A percentile compares a stretch with the other conserved stretches of the same genome.
These are phyloP conservation scores for Plagiodera versicolora DNA, from an alignment of 2,888 invertebrate species.

Conservation along the genomic window DNA sequence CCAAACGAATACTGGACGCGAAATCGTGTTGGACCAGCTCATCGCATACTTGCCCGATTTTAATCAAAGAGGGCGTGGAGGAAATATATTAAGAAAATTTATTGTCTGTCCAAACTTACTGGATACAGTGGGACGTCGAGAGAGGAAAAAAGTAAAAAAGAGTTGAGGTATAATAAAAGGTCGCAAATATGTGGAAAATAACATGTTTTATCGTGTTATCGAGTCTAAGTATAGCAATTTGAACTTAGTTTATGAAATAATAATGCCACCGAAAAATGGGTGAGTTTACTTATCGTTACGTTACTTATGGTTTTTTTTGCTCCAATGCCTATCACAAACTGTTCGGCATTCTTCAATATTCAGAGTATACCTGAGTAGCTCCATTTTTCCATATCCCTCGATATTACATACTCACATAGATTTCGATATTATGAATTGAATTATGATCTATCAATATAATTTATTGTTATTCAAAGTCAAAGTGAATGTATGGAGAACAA, in stretches of 20 bases:
- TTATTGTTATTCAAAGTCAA: too few species aligned
- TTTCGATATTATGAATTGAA: too few species aligned
- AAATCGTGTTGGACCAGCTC: slow-evolving; percentile 15
- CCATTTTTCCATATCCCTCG: too few species aligned
- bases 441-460: too few species aligned
- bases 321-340: not conserved
- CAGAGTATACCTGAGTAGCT: too few species aligned
- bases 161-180: slow-evolving; percentile 41
- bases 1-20: slow-evolving; percentile 26
- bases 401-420: too few species aligned
- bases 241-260: slow-evolving; percentile 50
- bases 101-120: slow-evolving; percentile 45
- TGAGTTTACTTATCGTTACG: slow-evolving; percentile 27
- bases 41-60: slow-evolving; percentile 31
- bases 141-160: slow-evolving; percentile 38
- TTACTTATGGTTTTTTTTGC: not conserved
- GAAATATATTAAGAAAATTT: slow-evolving; percentile 50
- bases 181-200: slow-evolving; percentile 49
- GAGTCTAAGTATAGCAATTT: slow-evolving; percentile 49
- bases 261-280: slow-evolving; percentile 49
- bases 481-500: too few species aligned
- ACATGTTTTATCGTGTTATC: slow-evolving; percentile 47
- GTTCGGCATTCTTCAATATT: not conserved
- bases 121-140: slow-evolving; percentile 30
- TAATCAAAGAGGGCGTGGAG: slow-evolving; percentile 48